These are phyloP conservation scores for Lepidocyrtinus sp. DNA, from an alignment of 2,888 invertebrate genomes.

Conservation along the genomic window DNA sequence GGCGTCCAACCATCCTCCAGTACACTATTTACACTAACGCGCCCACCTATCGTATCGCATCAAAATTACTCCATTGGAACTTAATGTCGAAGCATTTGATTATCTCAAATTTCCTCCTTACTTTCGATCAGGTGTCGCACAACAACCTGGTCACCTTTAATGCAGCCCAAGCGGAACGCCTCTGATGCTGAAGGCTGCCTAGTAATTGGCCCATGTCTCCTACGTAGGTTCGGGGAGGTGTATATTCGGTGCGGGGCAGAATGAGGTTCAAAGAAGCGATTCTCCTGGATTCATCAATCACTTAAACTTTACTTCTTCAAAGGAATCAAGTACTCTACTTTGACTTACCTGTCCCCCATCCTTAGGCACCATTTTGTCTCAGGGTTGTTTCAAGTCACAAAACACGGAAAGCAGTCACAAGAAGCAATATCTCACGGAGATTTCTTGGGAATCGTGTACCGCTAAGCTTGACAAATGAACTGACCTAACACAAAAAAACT, in stretches of 20 bases:
- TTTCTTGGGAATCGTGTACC: no score
- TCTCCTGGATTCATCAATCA: not conserved
- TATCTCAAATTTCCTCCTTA: conserved; percentile 17
- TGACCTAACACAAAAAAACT: not conserved
- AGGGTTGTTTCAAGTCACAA: conserved; percentile 19
- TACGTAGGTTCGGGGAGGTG: conserved; percentile 32
- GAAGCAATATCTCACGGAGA: not conserved
- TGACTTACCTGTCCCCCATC: conserved; percentile 39
- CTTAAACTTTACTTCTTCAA: not conserved
- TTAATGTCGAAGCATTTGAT: not conserved
- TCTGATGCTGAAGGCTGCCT: conserved; percentile 43
- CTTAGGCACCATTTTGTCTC: conserved; percentile 46
- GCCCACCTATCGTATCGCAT: conserved; percentile 23
- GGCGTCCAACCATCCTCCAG: conserved; percentile 61
- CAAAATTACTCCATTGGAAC: not conserved
- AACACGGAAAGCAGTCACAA: not conserved
- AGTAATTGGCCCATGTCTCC: conserved; percentile 48
- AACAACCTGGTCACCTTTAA: conserved; percentile 46
- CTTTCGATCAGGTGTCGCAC: conserved; percentile 58
- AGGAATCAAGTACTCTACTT: not conserved
- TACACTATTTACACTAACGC: conserved; percentile 41
- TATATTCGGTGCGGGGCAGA: conserved; percentile 22
- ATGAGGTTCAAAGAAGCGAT: no score
- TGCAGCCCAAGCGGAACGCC: conserved; percentile 50
- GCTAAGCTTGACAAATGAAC: no score